A percentile compares a stretch with the other conserved stretches of the same genome.
These are phyloP conservation scores for Tragelaphus strepsiceros DNA, from an alignment of 2,113 vertebrate genomes.

Conservation along the genomic window DNA sequence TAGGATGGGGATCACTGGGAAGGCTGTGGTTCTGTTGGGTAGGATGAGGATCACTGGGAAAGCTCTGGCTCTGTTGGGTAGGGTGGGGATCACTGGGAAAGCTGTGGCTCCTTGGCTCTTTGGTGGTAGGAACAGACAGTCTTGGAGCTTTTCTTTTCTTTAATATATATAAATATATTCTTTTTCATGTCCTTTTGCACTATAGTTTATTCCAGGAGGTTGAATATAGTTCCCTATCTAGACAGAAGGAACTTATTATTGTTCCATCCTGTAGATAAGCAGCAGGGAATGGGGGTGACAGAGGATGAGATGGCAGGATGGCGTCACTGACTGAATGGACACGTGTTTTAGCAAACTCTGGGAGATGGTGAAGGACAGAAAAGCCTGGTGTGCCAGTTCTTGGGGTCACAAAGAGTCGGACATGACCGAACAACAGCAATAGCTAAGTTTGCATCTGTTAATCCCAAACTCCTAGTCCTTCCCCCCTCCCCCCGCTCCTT, in stretches of 20 bases:
- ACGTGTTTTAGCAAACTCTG: neutral
- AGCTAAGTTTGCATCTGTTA: neutral
- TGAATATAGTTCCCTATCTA: neutral
- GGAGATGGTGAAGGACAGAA: neutral
- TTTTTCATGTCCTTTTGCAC: neutral
- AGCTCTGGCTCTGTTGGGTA: no score
- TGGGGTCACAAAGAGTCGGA: neutral
- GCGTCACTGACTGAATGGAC: neutral
- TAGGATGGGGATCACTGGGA: no score
- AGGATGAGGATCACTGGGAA: no score
- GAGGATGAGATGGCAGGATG: neutral
- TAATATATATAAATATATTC: neutral
- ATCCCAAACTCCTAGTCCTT: neutral
- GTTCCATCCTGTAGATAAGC: neutral
- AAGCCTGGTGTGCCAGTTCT: neutral
- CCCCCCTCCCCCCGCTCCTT: rapidly evolving
- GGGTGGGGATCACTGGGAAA: no score
- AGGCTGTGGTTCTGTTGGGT: no score
- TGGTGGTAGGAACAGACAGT: neutral
- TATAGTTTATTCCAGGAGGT: neutral
- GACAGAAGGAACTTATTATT: neutral
- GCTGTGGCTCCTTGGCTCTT: neutral
- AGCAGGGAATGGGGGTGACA: neutral
- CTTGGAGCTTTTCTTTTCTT: neutral
- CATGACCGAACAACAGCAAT: neutral